A percentile compares a stretch with the other conserved stretches of the same genome.
Conservation (phyloP, 2,113 vertebrate genomes). For the Myotis yumanensis region DNA sequence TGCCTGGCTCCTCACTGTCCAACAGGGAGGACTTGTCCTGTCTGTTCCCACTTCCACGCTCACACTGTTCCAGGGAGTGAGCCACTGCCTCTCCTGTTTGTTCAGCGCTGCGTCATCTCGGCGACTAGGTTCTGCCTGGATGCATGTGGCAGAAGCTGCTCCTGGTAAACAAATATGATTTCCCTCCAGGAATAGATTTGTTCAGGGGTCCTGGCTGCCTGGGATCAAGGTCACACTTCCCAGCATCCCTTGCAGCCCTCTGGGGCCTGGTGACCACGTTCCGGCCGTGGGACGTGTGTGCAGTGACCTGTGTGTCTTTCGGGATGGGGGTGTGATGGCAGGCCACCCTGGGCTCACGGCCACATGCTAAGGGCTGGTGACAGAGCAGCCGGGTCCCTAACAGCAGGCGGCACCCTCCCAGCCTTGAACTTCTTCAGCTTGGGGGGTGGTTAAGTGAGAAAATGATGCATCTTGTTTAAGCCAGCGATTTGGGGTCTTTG, state of each 20-base stretch:
- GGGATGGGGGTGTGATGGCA: not conserved
- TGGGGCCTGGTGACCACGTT: not conserved
- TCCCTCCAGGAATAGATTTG: not conserved
- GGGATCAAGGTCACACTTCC: not conserved
- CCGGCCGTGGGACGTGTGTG: not conserved
- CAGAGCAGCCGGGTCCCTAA: not conserved
- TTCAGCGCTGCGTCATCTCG: not conserved
- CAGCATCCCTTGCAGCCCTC: not conserved
- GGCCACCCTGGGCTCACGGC: no score
- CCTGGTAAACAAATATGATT: no score
- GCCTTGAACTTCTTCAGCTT: not conserved
- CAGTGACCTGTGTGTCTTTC: not conserved
- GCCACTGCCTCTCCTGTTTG: not conserved
- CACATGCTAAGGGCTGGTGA: not conserved
- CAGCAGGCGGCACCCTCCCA: not conserved
- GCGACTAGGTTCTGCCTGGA: not conserved
- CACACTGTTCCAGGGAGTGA: not conserved
- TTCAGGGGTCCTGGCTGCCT: not conserved
- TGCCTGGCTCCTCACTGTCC: not conserved
- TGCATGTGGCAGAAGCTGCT: not conserved
- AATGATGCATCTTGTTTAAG: not conserved
- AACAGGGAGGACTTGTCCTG: not conserved
- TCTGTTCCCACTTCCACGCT: not conserved
- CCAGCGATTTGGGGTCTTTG: not conserved
- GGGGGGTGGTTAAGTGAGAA: not conserved